phyloP scores from a whole-genome alignment of 64 coral and sea anemone species.

The Platygyra sinensis region DNA sequence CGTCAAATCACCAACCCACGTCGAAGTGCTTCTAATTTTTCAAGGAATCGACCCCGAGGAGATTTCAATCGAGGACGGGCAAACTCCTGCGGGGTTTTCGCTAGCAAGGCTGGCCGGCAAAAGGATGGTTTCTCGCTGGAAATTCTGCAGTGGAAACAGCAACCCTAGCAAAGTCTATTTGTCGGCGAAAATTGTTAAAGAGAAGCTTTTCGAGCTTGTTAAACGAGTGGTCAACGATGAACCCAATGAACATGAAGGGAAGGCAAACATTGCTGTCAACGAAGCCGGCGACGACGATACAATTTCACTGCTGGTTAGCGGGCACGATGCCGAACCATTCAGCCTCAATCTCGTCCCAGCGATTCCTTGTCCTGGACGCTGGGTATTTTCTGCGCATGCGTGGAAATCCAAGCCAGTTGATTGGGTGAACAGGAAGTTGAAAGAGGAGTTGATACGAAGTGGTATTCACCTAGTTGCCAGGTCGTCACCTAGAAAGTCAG shows the following conservation, averaged over 20 bases:
- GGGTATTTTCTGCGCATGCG: slow-evolving; percentile 70
- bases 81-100: slow-evolving; percentile 63
- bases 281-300: slow-evolving; percentile 37
- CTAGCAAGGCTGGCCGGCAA: slow-evolving; percentile 42
- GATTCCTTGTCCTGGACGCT: slow-evolving; percentile 61
- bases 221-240: slow-evolving; percentile 23
- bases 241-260: not conserved
- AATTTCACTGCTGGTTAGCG: slow-evolving; percentile 42
- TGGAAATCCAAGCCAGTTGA: slow-evolving; percentile 64
- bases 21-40: slow-evolving; percentile 60
- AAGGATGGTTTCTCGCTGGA: slow-evolving; percentile 23
- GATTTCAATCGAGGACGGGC: slow-evolving; percentile 73
- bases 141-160: slow-evolving; percentile 50
- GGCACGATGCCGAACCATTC: slow-evolving; percentile 11
- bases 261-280: slow-evolving; percentile 26
- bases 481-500: slow-evolving; percentile 54
- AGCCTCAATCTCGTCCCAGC: slow-evolving; percentile 49
- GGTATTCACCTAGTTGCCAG: slow-evolving; percentile 63
- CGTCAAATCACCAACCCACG: slow-evolving; percentile 24
- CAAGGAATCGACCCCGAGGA: slow-evolving; percentile 56
- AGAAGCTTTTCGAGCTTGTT: slow-evolving; percentile 43
- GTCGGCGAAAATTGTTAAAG: slow-evolving; percentile 67
- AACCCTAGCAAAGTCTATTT: slow-evolving; percentile 76
- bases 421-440: slow-evolving; percentile 61
- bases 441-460: slow-evolving; percentile 36